Percentiles rank a stretch among this genome's conserved stretches.
Conservation (phyloP, 1,140 invertebrate genomes). For the Cardiocondyla obscurior region DNA sequence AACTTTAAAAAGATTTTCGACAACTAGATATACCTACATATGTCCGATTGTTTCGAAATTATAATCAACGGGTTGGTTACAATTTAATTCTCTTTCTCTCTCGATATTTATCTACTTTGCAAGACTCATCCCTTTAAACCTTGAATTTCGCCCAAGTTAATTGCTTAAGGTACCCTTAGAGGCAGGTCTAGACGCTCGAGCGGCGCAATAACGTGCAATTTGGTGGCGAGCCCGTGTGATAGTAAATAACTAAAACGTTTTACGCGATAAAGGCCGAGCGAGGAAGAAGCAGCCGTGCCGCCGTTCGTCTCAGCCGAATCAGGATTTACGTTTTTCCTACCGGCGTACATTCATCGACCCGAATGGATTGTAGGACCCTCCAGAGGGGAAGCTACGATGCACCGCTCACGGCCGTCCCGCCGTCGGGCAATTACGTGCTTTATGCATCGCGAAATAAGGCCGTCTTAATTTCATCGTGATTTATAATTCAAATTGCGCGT, state of each 20-base stretch:
- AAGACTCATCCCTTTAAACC: background rate
- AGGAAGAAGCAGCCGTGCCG: background rate
- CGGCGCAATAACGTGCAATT: constrained; percentile 46
- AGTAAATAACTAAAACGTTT: constrained; percentile 50
- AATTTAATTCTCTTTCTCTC: background rate
- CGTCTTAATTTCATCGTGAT: constrained; percentile 67
- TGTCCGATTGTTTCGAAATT: background rate
- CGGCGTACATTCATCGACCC: constrained; percentile 41
- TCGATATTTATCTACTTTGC: constrained; percentile 4
- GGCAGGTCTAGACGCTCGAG: constrained; percentile 26
- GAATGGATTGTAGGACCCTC: constrained; percentile 9
- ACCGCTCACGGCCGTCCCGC: constrained; percentile 30
- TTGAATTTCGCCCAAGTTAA: constrained; percentile 37
- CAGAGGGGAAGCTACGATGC: background rate
- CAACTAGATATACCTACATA: background rate
- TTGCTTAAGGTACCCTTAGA: constrained; percentile 34
- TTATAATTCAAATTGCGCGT: constrained; percentile 69
- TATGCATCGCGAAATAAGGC: constrained; percentile 72
- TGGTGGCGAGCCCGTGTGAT: constrained; percentile 33
- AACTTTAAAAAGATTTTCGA: background rate
- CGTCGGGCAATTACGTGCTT: constrained; percentile 69
- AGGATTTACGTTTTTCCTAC: constrained; percentile 49
- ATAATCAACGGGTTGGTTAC: background rate
- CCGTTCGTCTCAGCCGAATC: constrained; percentile 41
- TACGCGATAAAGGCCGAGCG: constrained; percentile 39